A percentile compares a stretch with the other conserved stretches of the same genome.
These are phyloP conservation scores for Parapsyche elsis DNA, from an alignment of 1,140 invertebrate genomes.

Conservation along the genomic window DNA sequence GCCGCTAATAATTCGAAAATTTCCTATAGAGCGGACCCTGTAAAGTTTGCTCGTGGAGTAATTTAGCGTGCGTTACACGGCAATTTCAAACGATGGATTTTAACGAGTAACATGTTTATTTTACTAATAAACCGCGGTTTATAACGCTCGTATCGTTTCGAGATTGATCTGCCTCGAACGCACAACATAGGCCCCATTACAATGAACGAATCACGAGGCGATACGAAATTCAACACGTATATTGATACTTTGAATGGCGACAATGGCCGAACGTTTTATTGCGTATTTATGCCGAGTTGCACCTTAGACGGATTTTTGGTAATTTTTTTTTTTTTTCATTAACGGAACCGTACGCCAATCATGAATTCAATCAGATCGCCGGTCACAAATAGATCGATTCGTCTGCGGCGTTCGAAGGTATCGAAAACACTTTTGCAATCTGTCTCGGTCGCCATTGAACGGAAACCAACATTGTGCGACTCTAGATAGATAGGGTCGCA, in stretches of 20 bases:
- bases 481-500: slow-evolving; percentile 33
- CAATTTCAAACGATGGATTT: no score
- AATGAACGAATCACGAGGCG: no score
- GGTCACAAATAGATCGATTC: slow-evolving; percentile 42
- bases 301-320: slow-evolving; percentile 10
- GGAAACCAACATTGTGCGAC: no score
- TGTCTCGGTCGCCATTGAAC: slow-evolving; percentile 31
- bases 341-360: slow-evolving; percentile 41
- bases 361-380: slow-evolving; percentile 41
- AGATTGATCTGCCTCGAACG: no score
- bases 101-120: no score
- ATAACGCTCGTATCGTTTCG: no score
- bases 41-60: not conserved
- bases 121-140: no score
- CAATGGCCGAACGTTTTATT: not conserved
- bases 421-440: slow-evolving; percentile 34
- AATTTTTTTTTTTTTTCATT: slow-evolving; percentile 22
- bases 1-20: not conserved
- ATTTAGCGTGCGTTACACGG: no score
- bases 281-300: not conserved
- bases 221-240: no score
- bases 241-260: no score
- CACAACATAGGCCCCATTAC: no score
- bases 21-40: not conserved
- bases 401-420: slow-evolving; percentile 12